Evolutionary conservation across 2,797 vertebrate genomes (phyloP).

Genomic region (Hylomyscus alleni): DNA sequence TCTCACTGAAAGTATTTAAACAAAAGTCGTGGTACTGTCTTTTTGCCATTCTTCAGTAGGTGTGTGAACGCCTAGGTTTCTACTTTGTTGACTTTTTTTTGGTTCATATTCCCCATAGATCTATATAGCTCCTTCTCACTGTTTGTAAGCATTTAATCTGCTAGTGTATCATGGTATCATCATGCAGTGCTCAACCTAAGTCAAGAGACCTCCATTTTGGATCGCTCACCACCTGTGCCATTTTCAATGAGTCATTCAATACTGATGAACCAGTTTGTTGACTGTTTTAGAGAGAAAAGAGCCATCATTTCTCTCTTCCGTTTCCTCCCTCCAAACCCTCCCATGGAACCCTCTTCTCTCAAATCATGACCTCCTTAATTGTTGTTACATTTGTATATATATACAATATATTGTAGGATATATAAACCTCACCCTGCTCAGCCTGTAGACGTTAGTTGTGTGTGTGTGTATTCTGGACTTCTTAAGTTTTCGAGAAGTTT

Average conservation of each 20-base stretch:
- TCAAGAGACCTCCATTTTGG: not conserved
- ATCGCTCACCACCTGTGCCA: not conserved
- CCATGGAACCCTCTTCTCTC: not conserved
- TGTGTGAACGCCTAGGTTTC: not conserved
- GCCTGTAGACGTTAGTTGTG: not conserved
- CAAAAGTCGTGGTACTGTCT: not conserved
- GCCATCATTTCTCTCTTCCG: not conserved
- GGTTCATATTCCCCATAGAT: slow-evolving; percentile 16
- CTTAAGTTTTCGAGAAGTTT: slow-evolving; percentile 1
- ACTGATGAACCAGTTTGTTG: not conserved
- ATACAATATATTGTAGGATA: not conserved
- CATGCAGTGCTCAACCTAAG: not conserved
- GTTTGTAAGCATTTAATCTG: not conserved
- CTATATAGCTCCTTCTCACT: not conserved
- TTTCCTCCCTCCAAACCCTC: not conserved
- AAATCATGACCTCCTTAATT: not conserved
- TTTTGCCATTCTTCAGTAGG: not conserved
- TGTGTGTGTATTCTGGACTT: not conserved
- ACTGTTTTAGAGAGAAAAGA: not conserved
- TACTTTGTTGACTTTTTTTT: slow-evolving; percentile 2
- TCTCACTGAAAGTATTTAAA: not conserved
- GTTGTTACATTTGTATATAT: not conserved
- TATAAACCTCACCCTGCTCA: not conserved
- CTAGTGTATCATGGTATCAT: not conserved
- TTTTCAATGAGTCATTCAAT: not conserved